Evolutionary conservation across 2,888 invertebrate genomes (phyloP).

Genomic region (Tetranychus truncatus): DNA sequence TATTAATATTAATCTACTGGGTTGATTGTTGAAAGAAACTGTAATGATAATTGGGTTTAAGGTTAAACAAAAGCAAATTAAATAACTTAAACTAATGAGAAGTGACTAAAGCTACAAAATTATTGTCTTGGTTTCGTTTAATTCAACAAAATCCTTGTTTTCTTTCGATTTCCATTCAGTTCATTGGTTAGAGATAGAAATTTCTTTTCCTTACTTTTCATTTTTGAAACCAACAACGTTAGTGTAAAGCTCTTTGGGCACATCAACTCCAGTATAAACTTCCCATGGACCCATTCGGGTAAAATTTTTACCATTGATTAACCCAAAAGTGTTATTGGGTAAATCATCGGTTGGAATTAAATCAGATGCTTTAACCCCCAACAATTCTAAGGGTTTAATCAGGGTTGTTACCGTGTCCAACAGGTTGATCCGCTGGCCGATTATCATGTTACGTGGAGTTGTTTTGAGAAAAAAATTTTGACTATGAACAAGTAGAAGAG

Average conservation of each 20-base stretch:
- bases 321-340: slow-evolving; percentile 23
- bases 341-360: slow-evolving; percentile 16
- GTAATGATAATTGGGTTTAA: too few relatives aligned
- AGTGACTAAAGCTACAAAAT: neutral
- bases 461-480: slow-evolving; percentile 20
- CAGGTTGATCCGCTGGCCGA: slow-evolving; percentile 17
- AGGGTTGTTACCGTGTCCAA: slow-evolving; percentile 20
- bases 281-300: slow-evolving; percentile 22
- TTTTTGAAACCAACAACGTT: neutral
- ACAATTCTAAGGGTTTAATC: slow-evolving; percentile 3
- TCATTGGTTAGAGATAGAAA: neutral
- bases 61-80: too few relatives aligned
- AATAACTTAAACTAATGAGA: too few relatives aligned
- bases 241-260: neutral
- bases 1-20: neutral
- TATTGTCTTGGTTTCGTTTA: neutral
- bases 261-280: slow-evolving; percentile 19
- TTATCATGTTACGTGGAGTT: slow-evolving; percentile 16
- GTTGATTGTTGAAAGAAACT: too few relatives aligned
- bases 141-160: neutral
- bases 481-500: slow-evolving; percentile 15
- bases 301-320: slow-evolving; percentile 19
- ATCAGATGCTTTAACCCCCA: slow-evolving; percentile 11
- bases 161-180: neutral
- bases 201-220: neutral